These are phyloP conservation scores for Drosophila suzukii DNA, from an alignment of 1,140 invertebrate genomes.

Conservation along the genomic window DNA sequence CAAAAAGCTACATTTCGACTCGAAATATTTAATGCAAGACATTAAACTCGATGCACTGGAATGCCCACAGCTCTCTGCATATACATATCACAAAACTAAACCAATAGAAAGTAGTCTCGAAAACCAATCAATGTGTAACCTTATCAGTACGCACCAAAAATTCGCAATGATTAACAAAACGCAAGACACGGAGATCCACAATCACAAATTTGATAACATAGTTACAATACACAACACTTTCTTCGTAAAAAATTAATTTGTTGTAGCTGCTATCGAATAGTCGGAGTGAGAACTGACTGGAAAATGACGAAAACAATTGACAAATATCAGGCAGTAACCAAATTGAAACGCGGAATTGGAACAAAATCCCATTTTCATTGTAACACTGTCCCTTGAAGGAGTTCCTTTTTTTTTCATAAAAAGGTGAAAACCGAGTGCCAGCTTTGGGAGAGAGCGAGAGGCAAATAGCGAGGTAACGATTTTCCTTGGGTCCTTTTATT, in stretches of 20 bases:
- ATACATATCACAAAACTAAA: slow-evolving; percentile 23
- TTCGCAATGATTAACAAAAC: slow-evolving; percentile 33
- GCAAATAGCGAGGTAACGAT: too few relatives aligned
- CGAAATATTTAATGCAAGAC: slow-evolving; percentile 6
- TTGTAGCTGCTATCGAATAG: slow-evolving; percentile 42
- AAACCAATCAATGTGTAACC: not conserved
- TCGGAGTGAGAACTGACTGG: slow-evolving; percentile 16
- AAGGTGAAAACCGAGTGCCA: too few relatives aligned
- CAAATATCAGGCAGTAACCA: too few relatives aligned
- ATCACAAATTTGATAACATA: slow-evolving; percentile 45
- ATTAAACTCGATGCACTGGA: slow-evolving; percentile 10
- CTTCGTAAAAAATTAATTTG: slow-evolving; percentile 40
- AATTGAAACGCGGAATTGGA: slow-evolving; percentile 23
- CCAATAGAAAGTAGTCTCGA: slow-evolving; percentile 7
- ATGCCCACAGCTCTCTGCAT: slow-evolving; percentile 18
- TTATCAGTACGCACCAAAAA: slow-evolving; percentile 31
- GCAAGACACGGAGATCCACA: slow-evolving; percentile 35
- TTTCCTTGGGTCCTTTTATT: too few relatives aligned
- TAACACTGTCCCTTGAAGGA: not conserved
- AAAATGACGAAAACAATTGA: not conserved
- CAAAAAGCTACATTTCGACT: not conserved
- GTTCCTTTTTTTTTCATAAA: not conserved
- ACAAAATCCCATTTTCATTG: not conserved
- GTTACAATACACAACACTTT: slow-evolving; percentile 45
- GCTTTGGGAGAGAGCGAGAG: too few relatives aligned